A percentile compares a stretch with the other conserved stretches of the same genome.
These are phyloP conservation scores for Papio anubis DNA, from an alignment of 2,113 vertebrate genomes.

Conservation along the genomic window DNA sequence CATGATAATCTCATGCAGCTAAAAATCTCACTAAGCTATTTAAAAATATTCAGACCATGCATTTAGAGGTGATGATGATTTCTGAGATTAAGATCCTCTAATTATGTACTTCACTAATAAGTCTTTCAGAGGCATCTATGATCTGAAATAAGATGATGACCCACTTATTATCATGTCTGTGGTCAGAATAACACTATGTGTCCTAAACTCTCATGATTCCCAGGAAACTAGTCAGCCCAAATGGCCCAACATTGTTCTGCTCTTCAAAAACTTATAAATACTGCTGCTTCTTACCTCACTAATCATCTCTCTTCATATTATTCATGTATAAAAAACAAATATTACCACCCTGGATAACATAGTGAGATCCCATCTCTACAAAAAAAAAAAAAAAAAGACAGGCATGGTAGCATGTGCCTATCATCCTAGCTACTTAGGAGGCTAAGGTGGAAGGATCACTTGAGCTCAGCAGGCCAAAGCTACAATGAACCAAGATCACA, in stretches of 20 bases:
- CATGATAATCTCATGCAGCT: background rate
- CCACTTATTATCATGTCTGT: background rate
- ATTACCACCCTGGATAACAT: no score
- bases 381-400: no score
- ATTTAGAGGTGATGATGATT: background rate
- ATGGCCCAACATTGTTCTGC: background rate
- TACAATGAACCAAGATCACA: no score
- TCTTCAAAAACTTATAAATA: background rate
- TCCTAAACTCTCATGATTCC: background rate
- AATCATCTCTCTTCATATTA: background rate
- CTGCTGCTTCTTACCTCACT: background rate
- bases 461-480: no score
- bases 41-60: background rate
- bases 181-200: background rate
- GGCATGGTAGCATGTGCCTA: no score
- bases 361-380: no score
- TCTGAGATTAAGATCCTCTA: background rate
- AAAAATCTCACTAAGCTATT: background rate
- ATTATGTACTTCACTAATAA: background rate
- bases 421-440: no score
- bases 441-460: no score
- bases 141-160: background rate
- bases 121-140: background rate
- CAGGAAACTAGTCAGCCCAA: background rate
- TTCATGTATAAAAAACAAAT: background rate